phyloP scores from a whole-genome alignment of 1,140 invertebrate genomes.

The Ooceraea biroi region DNA sequence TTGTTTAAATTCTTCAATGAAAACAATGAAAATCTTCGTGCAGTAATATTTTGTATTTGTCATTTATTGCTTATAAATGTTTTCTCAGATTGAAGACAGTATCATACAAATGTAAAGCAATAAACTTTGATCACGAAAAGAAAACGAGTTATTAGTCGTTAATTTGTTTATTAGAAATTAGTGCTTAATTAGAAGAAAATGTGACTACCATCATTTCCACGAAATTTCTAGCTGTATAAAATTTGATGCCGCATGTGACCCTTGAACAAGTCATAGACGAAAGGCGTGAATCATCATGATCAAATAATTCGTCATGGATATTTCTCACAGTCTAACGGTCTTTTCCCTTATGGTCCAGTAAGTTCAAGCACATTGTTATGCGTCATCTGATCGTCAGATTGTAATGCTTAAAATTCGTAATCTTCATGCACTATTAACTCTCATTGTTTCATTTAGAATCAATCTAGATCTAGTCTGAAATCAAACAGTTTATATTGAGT shows the following conservation, averaged over 20 bases:
- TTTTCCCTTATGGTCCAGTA: not conserved
- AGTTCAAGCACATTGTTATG: not conserved
- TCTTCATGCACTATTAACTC: not conserved
- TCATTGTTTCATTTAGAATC: not conserved
- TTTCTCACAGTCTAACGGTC: not conserved
- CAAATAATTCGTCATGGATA: not conserved
- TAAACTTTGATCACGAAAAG: not conserved
- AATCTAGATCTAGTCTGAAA: not conserved
- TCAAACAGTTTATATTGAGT: not conserved
- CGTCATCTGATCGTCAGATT: slow-evolving; percentile 5
- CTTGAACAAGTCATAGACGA: slow-evolving; percentile 11
- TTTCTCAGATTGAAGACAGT: not conserved
- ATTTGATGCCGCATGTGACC: not conserved
- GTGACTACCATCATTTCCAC: slow-evolving; percentile 1
- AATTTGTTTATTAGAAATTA: not conserved
- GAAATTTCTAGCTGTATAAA: slow-evolving; percentile 13
- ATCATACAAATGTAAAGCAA: no score
- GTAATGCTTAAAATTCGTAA: not conserved
- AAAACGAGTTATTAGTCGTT: not conserved
- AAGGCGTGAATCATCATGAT: slow-evolving; percentile 24
- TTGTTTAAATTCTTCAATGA: slow-evolving; percentile 9
- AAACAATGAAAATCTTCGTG: slow-evolving; percentile 9
- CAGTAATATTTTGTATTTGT: not conserved
- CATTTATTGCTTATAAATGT: not conserved
- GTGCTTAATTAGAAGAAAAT: not conserved